These are phyloP conservation scores for Stratiomys singularior DNA, from an alignment of 2,888 invertebrate species.

Conservation along the genomic window DNA sequence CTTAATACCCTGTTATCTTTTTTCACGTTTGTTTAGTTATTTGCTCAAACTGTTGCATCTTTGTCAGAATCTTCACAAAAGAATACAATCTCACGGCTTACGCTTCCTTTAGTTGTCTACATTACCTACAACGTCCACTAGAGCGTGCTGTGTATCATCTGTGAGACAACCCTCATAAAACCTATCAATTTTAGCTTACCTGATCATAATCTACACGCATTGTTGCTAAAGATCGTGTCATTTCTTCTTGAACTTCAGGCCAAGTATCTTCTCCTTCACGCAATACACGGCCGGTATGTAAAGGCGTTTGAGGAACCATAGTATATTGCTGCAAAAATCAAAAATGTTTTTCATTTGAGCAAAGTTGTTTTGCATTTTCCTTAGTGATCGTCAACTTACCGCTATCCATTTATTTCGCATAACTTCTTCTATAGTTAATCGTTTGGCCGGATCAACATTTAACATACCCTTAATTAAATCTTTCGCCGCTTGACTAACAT, in stretches of 20 bases:
- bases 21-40: no score
- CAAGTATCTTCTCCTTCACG: slow-evolving; percentile 93
- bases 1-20: no score
- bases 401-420: slow-evolving; percentile 89
- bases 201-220: slow-evolving; percentile 99
- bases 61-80: no score
- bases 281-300: slow-evolving; percentile 89
- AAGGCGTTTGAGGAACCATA: slow-evolving; percentile 93
- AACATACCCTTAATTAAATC: slow-evolving; percentile 95
- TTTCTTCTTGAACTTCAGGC: slow-evolving; percentile 99
- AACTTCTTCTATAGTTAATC: slow-evolving; percentile 91
- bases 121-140: no score
- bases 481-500: slow-evolving; percentile 94
- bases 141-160: no score
- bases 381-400: slow-evolving; percentile 66
- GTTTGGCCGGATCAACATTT: slow-evolving; percentile 90
- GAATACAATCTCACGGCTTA: no score
- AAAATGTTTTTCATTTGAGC: no score
- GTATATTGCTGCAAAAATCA: slow-evolving; percentile 71
- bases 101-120: no score
- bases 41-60: no score
- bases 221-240: slow-evolving; percentile 96
- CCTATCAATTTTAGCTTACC: slow-evolving; percentile 67
- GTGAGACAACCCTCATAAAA: no score
- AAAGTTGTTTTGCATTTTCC: no score